These are phyloP conservation scores for Clarias gariepinus DNA, from an alignment of 2,113 vertebrate species.

Conservation along the genomic window DNA sequence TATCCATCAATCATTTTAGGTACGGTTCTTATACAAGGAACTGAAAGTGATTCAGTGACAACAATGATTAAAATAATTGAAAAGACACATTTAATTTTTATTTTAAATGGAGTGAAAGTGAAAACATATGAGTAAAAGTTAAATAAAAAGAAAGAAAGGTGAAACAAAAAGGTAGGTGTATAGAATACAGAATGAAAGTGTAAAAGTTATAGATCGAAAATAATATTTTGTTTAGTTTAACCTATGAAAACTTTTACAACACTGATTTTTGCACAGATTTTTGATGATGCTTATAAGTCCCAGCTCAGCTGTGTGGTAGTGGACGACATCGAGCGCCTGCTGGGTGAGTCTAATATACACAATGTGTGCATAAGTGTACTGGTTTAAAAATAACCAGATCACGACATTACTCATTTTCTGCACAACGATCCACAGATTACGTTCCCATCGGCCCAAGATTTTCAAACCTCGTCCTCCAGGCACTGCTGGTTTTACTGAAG, in stretches of 20 bases:
- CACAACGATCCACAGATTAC: slow-evolving; percentile 73
- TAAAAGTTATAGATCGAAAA: not conserved
- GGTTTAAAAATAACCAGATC: not conserved
- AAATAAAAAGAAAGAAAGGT: not conserved
- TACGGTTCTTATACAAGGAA: not conserved
- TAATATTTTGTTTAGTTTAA: not conserved
- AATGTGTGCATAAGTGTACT: not conserved
- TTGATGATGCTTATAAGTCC: slow-evolving; percentile 91
- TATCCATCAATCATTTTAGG: not conserved
- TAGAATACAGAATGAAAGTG: not conserved
- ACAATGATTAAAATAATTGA: not conserved
- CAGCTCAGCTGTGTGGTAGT: slow-evolving; percentile 90
- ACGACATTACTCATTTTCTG: not conserved
- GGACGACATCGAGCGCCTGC: slow-evolving; percentile 86
- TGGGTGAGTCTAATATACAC: slow-evolving; percentile 73
- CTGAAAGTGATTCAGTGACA: not conserved
- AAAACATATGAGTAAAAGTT: not conserved
- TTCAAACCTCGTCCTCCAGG: slow-evolving; percentile 88
- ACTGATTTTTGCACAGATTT: too few species aligned
- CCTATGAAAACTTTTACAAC: not conserved
- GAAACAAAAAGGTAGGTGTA: not conserved
- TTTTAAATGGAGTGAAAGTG: not conserved
- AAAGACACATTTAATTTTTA: not conserved
- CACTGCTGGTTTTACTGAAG: slow-evolving; percentile 86
- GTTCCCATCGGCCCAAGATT: slow-evolving; percentile 90